A percentile compares a stretch with the other conserved stretches of the same genome.
phyloP scores from a whole-genome alignment of 2,888 invertebrate species.

The Villa cingulata region DNA sequence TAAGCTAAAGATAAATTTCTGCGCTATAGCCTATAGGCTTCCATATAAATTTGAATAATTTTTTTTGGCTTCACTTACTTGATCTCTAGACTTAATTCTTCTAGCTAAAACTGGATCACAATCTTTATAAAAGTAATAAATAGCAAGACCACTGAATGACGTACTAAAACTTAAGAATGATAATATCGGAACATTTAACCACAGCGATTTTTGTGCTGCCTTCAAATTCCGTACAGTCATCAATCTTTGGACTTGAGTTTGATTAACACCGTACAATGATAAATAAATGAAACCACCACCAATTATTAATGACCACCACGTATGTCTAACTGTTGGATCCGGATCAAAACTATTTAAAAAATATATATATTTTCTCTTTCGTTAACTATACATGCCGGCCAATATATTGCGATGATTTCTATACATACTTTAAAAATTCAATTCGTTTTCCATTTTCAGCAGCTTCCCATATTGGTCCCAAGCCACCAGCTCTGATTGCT shows the following conservation, averaged over 20 bases:
- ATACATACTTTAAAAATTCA: conserved; percentile 48
- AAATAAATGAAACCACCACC: conserved; percentile 73
- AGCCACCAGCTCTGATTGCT: conserved; percentile 52
- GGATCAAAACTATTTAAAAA: conserved; percentile 47
- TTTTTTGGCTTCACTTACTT: conserved; percentile 32
- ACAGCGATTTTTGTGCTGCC: conserved; percentile 56
- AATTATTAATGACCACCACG: conserved; percentile 66
- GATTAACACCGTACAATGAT: conserved; percentile 76
- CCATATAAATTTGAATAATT: conserved; percentile 2
- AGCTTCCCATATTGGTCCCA: conserved; percentile 54
- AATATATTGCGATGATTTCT: conserved; percentile 4
- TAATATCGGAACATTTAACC: conserved; percentile 71
- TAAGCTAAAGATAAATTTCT: conserved; percentile 34
- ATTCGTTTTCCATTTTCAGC: conserved; percentile 57
- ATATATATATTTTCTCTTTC: not conserved
- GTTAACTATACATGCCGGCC: no score
- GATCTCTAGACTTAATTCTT: conserved; percentile 53
- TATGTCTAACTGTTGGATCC: conserved; percentile 71
- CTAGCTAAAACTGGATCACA: conserved; percentile 64
- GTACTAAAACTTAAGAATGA: conserved; percentile 59
- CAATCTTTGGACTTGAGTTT: conserved; percentile 66
- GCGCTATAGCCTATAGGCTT: no score
- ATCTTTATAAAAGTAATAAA: conserved; percentile 66
- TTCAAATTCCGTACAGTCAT: conserved; percentile 56
- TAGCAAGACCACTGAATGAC: conserved; percentile 63